Conservation (phyloP, 2,797 vertebrate species). For the Tragopan temminckii region DNA sequence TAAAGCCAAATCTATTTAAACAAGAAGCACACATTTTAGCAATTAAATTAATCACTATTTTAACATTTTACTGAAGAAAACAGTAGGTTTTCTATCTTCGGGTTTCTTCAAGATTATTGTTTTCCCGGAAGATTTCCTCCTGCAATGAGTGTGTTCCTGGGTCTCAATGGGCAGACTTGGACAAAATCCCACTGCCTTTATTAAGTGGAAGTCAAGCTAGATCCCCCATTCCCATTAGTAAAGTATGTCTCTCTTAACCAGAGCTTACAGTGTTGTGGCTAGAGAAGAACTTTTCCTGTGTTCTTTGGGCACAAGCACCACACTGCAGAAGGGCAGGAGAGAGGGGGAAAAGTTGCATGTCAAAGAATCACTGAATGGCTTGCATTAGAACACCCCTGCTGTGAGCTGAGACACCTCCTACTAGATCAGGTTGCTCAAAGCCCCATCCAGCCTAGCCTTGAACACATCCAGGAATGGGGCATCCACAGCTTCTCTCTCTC, state of each 20-base stretch:
- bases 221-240: neutral
- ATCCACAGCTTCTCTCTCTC: neutral
- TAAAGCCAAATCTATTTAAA: neutral
- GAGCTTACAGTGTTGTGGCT: too few relatives aligned
- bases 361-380: too few relatives aligned
- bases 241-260: neutral
- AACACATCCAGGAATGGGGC: neutral
- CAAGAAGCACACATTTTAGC: neutral
- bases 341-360: neutral
- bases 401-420: neutral
- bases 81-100: neutral
- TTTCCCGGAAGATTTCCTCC: neutral
- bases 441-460: neutral
- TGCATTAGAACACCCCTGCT: neutral
- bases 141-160: neutral
- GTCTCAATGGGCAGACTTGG: neutral
- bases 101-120: neutral
- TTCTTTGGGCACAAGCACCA: fast-evolving
- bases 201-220: neutral
- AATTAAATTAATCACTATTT: neutral
- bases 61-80: neutral
- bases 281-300: neutral
- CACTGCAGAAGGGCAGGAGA: neutral
- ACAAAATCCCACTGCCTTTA: neutral
- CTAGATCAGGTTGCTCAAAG: neutral